Evolutionary conservation across 2,888 invertebrate species (phyloP), one percentile per base, ranked within the genome.

Genomic region (Uropetala carovei): DNA sequence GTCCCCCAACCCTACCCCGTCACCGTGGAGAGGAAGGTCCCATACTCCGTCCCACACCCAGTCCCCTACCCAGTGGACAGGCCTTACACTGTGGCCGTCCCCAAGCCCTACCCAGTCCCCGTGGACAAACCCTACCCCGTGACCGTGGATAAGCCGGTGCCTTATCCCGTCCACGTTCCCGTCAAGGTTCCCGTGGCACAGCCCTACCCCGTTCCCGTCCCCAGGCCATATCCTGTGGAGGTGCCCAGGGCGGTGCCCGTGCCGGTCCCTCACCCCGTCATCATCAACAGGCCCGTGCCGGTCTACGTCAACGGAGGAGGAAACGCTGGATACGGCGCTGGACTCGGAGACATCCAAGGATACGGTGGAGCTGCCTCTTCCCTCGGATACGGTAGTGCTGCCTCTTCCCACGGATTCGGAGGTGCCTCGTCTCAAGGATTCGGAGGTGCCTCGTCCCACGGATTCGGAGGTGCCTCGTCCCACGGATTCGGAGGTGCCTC

Each of bases 141-240:
- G 75, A 84, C 93, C 22, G 93, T 93, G 30, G 93, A 93, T 92
- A 93, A 93, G 92, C 93, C 91, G 18, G 93, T 93, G 16, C 93
- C 93, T n/a, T 92, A 94, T 96, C 96, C 94, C 95, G 86, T 86
- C 14, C 86, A 86, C 86, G 60, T 86, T 14, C 86, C 86, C 22
- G 95, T 97, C 93, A 97, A 97, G 94, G 96, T 97, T 57, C 96
- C 97, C 92, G 97, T 97, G 89, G 97, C 97, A 0, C 97, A 97
- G 93, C 97, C 97, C 2, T 97, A 97, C 95, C 96, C 97, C 0
- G 97, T 97, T 0, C 97, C 97, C 94, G 96, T 97, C 0, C 94
- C 96, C 0, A 97, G 97, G 94, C 97, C 97, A 93, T 96, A 97
- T 92, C 97, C 97, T 93, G 96, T 97, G 89, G 93, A 93, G 89